phyloP scores from a whole-genome alignment of 1,140 invertebrate species.

The Macrobrachium nipponense region DNA sequence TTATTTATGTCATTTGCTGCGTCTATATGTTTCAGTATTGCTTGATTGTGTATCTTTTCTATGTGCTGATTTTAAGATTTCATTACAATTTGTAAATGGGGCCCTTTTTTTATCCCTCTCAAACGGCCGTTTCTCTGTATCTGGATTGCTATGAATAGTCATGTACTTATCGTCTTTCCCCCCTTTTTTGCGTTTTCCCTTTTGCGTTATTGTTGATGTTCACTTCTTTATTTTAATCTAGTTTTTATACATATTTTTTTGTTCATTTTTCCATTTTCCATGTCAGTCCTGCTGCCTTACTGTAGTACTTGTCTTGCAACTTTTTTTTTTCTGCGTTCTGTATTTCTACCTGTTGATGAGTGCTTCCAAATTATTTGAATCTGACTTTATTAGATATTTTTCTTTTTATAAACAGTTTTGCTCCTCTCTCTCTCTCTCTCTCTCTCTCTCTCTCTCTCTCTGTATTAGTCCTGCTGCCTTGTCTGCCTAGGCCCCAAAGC shows the following conservation, averaged over 20 bases:
- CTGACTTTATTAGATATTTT: not conserved
- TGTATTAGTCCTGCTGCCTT: not conserved
- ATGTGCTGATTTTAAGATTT: too few species aligned
- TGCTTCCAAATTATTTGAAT: not conserved
- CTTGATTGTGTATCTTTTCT: too few species aligned
- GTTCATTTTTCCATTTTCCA: not conserved
- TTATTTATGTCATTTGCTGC: too few species aligned
- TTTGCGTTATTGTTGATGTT: not conserved
- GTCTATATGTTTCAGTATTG: too few species aligned
- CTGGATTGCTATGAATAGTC: too few species aligned
- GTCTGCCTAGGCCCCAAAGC: too few species aligned
- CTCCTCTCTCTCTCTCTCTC: not conserved
- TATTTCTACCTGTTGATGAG: not conserved
- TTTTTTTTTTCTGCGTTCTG: not conserved
- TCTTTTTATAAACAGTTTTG: not conserved
- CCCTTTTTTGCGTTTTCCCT: not conserved
- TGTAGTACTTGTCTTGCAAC: not conserved
- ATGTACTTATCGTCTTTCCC: not conserved
- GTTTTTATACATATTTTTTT: not conserved
- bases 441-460: constrained; percentile 3
- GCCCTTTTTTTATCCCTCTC: not conserved
- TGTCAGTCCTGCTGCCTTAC: not conserved
- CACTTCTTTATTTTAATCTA: not conserved
- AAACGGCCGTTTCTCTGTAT: not conserved
- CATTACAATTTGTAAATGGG: too few species aligned